A percentile compares a stretch with the other conserved stretches of the same genome.
These are phyloP conservation scores for Trichomalopsis sarcophagae DNA, from an alignment of 1,140 invertebrate genomes.

Conservation along the genomic window DNA sequence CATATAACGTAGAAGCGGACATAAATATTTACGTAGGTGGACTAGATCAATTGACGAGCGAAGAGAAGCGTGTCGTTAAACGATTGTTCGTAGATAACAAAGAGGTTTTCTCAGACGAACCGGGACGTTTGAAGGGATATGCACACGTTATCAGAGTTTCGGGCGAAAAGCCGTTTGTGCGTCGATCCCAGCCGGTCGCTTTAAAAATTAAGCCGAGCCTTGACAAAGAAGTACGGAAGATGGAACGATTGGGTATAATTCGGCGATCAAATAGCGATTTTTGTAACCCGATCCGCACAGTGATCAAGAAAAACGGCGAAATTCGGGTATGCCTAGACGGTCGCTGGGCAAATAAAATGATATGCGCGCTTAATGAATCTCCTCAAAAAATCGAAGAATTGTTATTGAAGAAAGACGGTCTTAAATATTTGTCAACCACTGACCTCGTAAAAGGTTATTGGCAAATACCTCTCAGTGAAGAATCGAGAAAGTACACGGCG, in stretches of 20 bases:
- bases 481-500: neutral
- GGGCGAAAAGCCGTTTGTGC: slow-evolving; percentile 32
- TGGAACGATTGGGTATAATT: slow-evolving; percentile 54
- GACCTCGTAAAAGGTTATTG: neutral
- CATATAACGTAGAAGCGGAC: too few relatives aligned
- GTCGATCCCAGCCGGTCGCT: slow-evolving; percentile 51
- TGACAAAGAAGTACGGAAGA: slow-evolving; percentile 45
- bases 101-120: slow-evolving; percentile 35
- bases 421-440: neutral
- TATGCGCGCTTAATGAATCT: neutral
- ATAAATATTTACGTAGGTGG: too few relatives aligned
- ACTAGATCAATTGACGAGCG: neutral
- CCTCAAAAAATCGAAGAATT: neutral
- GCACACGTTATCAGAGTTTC: slow-evolving; percentile 41
- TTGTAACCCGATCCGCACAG: slow-evolving; percentile 55
- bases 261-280: slow-evolving; percentile 52
- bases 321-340: slow-evolving; percentile 60
- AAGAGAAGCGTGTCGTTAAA: neutral
- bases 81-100: slow-evolving; percentile 7
- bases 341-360: neutral
- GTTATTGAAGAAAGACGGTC: neutral
- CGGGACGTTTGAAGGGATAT: slow-evolving; percentile 28
- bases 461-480: neutral
- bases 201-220: slow-evolving; percentile 23
- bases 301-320: slow-evolving; percentile 53